These are phyloP conservation scores for Aleiodes sp. DNA, from an alignment of 1,140 invertebrate species.

Conservation along the genomic window DNA sequence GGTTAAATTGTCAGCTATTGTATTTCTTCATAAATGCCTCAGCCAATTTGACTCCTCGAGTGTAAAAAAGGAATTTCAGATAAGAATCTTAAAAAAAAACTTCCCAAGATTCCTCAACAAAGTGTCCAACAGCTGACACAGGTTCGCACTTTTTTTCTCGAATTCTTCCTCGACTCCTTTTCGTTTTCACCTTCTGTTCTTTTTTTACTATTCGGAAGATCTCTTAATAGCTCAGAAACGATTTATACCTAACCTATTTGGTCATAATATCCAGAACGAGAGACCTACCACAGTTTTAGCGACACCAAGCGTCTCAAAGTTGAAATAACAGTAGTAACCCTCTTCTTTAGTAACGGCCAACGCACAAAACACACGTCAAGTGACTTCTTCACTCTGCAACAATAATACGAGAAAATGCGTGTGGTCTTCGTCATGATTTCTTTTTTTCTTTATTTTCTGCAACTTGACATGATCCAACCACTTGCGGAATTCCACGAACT, in stretches of 20 bases:
- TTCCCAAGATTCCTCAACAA: background rate
- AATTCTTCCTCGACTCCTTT: background rate
- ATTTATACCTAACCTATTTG: slow-evolving; percentile 17
- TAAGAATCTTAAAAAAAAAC: slow-evolving; percentile 9
- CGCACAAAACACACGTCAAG: slow-evolving; percentile 8
- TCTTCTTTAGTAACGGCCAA: background rate
- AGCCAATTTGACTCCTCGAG: slow-evolving; percentile 20
- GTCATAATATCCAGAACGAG: slow-evolving; percentile 1
- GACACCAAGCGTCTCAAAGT: slow-evolving; percentile 51
- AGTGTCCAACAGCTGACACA: slow-evolving; percentile 27
- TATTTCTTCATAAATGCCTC: slow-evolving; percentile 18
- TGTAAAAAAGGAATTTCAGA: slow-evolving; percentile 27
- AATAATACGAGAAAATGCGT: slow-evolving; percentile 56
- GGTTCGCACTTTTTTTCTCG: slow-evolving; percentile 37
- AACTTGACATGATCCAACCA: slow-evolving; percentile 10
- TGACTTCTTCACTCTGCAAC: slow-evolving; percentile 54
- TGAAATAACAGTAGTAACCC: slow-evolving; percentile 52
- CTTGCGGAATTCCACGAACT: slow-evolving; percentile 2
- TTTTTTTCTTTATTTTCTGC: background rate
- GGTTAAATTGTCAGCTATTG: slow-evolving; percentile 6
- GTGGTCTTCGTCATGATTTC: slow-evolving; percentile 43
- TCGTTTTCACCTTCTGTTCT: background rate
- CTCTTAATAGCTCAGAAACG: slow-evolving; percentile 22
- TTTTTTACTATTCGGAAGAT: slow-evolving; percentile 1
- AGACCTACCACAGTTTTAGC: slow-evolving; percentile 37